Conservation (phyloP, 2,888 invertebrate species). For the Trimorus sp. region DNA sequence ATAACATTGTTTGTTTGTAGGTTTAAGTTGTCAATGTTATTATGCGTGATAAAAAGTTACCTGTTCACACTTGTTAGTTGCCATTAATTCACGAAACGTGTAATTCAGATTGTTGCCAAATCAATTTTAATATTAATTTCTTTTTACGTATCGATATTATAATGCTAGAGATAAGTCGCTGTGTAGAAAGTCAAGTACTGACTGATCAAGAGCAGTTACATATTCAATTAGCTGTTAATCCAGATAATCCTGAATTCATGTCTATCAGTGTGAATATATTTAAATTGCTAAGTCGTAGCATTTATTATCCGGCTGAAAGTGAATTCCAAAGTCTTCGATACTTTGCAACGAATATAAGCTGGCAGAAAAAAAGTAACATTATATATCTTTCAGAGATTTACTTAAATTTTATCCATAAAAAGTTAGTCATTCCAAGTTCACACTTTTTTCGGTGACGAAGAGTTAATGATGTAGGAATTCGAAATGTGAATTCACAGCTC, state of each 20-base stretch:
- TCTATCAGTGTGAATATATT: slow-evolving; percentile 40
- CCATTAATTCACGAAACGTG: not conserved
- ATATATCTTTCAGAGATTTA: no score
- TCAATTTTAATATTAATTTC: slow-evolving; percentile 32
- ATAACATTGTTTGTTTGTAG: no score
- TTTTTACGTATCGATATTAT: slow-evolving; percentile 28
- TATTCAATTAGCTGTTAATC: slow-evolving; percentile 52
- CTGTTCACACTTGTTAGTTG: not conserved
- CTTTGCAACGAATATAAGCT: slow-evolving; percentile 20
- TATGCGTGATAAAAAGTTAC: not conserved
- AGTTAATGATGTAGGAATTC: not conserved
- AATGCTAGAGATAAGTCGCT: slow-evolving; percentile 38
- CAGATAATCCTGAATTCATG: slow-evolving; percentile 50
- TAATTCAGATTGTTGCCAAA: slow-evolving; percentile 12
- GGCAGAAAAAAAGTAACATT: no score
- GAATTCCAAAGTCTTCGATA: slow-evolving; percentile 31
- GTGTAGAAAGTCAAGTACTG: slow-evolving; percentile 40
- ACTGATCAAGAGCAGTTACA: slow-evolving; percentile 46
- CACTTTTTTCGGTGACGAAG: no score
- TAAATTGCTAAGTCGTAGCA: slow-evolving; percentile 44
- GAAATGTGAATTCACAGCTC: not conserved
- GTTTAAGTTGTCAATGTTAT: no score
- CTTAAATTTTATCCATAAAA: no score
- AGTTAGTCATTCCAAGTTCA: no score
- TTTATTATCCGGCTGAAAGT: slow-evolving; percentile 43